Evolutionary conservation across 1,140 invertebrate genomes (phyloP).

Genomic region (Meteorus sp.): DNA sequence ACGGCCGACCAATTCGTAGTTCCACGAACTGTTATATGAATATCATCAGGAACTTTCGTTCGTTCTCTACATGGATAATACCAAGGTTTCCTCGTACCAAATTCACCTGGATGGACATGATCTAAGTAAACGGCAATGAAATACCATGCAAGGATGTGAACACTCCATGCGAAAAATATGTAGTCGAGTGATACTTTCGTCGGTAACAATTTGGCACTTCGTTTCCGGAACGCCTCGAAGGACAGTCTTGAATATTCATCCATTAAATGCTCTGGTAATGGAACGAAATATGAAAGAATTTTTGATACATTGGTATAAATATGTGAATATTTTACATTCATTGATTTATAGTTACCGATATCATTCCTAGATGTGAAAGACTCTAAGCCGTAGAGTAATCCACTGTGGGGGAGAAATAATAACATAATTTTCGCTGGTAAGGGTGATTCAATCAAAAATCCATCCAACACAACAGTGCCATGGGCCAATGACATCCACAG

Average conservation of each 20-base stretch:
- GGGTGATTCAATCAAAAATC: conserved; percentile 15
- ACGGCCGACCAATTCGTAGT: conserved; percentile 38
- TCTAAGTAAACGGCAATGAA: conserved; percentile 32
- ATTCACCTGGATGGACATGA: conserved; percentile 33
- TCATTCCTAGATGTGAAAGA: conserved; percentile 22
- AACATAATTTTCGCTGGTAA: conserved; percentile 15
- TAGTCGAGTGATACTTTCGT: conserved; percentile 21
- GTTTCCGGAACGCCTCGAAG: no score
- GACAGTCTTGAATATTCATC: no score
- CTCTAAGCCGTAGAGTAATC: conserved; percentile 34
- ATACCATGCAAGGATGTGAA: conserved; percentile 35
- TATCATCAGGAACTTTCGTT: background rate
- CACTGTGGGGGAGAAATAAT: conserved; percentile 33
- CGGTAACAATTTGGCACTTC: no score
- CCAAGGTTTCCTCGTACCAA: conserved; percentile 29
- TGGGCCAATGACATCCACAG: conserved; percentile 33
- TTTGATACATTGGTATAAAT: background rate
- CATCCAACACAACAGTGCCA: conserved; percentile 27
- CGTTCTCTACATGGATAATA: conserved; percentile 33
- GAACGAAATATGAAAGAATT: conserved; percentile 1
- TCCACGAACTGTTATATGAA: conserved; percentile 22
- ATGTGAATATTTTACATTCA: background rate
- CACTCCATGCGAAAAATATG: conserved; percentile 25
- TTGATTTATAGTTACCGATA: conserved; percentile 19
- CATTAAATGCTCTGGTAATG: no score